Conservation (phyloP, 2,113 vertebrate species). For the Lepus timidus region DNA sequence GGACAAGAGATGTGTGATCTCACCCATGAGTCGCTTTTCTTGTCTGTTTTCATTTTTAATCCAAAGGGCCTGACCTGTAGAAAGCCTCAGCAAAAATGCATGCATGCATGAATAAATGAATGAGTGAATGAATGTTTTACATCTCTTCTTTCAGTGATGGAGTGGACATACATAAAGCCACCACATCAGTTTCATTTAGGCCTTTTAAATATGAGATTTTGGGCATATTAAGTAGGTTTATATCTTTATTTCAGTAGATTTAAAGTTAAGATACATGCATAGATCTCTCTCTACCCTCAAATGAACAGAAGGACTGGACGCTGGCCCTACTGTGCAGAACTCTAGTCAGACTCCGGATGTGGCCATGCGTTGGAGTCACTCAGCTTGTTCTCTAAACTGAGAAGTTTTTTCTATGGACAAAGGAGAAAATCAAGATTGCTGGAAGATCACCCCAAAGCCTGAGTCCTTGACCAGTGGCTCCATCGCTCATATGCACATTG, state of each 20-base stretch:
- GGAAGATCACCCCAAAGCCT: background rate
- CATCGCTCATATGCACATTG: background rate
- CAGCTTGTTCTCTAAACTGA: background rate
- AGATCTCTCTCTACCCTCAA: background rate
- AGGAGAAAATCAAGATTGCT: background rate
- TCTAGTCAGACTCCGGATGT: background rate
- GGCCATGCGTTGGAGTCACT: no score
- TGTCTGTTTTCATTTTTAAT: slow-evolving; percentile 23
- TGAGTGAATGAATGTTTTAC: background rate
- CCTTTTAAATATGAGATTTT: background rate
- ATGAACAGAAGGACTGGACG: background rate
- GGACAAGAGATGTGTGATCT: background rate
- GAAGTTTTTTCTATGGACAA: background rate
- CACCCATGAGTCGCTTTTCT: background rate
- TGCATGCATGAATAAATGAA: background rate
- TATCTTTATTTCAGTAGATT: background rate
- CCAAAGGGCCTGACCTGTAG: background rate
- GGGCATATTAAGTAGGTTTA: background rate
- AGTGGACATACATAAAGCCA: background rate
- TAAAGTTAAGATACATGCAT: background rate
- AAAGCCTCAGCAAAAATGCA: background rate
- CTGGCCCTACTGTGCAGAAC: background rate
- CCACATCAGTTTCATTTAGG: background rate
- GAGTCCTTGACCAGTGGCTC: background rate
- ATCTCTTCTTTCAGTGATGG: background rate